Evolutionary conservation across 2,888 invertebrate species (phyloP).

Genomic region (Lithodes maja): DNA sequence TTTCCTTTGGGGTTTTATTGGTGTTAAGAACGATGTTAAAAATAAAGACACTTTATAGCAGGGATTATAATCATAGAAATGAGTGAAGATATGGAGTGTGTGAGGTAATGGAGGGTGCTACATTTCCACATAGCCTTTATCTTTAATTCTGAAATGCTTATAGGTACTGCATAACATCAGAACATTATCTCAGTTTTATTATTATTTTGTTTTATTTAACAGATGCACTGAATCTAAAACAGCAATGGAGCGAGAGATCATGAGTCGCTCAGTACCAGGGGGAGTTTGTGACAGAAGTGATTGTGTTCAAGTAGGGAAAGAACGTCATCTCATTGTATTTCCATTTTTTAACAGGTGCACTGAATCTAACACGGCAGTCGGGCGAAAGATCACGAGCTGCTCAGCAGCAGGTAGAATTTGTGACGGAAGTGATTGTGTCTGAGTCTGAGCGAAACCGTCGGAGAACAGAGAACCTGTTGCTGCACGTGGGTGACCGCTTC

Average conservation of each 20-base stretch:
- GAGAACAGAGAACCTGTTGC: conserved; percentile 80
- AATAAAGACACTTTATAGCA: no score
- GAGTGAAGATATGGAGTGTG: no score
- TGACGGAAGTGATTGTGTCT: conserved; percentile 76
- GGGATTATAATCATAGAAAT: no score
- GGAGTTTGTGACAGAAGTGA: neutral
- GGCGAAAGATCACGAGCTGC: conserved; percentile 77
- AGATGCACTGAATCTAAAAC: neutral
- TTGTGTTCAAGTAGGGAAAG: neutral
- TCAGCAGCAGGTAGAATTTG: conserved; percentile 75
- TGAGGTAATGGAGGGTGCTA: no score
- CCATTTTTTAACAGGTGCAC: conserved; percentile 78
- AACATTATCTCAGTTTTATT: neutral
- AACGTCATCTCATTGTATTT: neutral
- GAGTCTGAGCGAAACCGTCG: conserved; percentile 81
- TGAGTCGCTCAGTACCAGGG: neutral
- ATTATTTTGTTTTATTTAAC: neutral
- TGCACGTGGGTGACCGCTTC: conserved; percentile 80
- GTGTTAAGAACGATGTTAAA: no score
- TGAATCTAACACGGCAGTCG: conserved; percentile 90
- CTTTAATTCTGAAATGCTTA: neutral
- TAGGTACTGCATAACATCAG: neutral
- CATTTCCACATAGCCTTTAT: no score
- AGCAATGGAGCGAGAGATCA: neutral
- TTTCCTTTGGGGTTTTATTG: no score